Evolutionary conservation across 2,888 invertebrate genomes (phyloP).

Genomic region (Mesorhabditis belari): DNA sequence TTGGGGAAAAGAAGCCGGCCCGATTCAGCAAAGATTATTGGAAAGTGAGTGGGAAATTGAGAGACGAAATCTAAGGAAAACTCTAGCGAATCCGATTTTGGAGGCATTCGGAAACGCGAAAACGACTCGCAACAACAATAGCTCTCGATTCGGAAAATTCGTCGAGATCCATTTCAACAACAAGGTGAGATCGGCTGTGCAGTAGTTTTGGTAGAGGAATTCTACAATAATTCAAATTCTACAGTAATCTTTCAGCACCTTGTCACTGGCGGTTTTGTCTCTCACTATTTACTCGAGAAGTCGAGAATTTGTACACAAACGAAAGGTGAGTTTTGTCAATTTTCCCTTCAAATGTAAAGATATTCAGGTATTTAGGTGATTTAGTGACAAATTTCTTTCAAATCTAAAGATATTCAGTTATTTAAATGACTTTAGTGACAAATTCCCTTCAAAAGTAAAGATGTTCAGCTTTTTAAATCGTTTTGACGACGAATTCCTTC

Average conservation of each 20-base stretch:
- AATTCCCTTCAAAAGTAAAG: too few relatives aligned
- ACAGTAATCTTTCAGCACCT: constrained; percentile 60
- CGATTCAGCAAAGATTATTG: constrained; percentile 87
- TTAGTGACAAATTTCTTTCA: too few relatives aligned
- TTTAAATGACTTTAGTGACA: too few relatives aligned
- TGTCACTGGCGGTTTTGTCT: constrained; percentile 91
- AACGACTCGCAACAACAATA: constrained; percentile 94
- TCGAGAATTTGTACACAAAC: constrained; percentile 77
- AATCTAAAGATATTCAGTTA: too few relatives aligned
- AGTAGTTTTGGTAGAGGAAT: neutral
- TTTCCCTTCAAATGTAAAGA: too few relatives aligned
- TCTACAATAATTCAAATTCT: neutral
- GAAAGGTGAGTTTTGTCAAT: too few relatives aligned
- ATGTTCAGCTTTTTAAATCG: too few relatives aligned
- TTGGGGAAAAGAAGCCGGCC: constrained; percentile 79
- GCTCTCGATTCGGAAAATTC: constrained; percentile 94
- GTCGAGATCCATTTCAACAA: constrained; percentile 94
- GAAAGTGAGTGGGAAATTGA: constrained; percentile 62
- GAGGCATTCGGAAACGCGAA: constrained; percentile 62
- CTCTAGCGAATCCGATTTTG: constrained; percentile 49
- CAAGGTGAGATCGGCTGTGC: constrained; percentile 62
- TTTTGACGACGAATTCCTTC: too few relatives aligned
- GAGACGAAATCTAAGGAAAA: neutral
- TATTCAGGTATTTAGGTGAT: too few relatives aligned
- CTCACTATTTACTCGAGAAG: constrained; percentile 92